phyloP scores from a whole-genome alignment of 2,113 vertebrate species.

The Arothron firmamentum region DNA sequence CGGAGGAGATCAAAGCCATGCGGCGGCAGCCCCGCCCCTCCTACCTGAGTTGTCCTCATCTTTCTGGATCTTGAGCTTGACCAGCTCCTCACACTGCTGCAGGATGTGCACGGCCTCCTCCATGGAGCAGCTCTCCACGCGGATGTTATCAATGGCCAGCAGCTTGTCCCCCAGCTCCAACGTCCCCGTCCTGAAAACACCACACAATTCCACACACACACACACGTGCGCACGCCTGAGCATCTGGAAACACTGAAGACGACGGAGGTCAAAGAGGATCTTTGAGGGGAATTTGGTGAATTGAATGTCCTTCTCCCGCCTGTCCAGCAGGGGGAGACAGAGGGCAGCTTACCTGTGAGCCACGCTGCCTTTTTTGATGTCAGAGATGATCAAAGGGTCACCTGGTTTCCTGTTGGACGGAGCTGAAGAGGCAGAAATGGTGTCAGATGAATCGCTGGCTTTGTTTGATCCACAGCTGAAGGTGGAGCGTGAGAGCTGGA shows the following conservation, averaged over 20 bases:
- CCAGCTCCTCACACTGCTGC: constrained; percentile 94
- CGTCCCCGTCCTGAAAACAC: constrained; percentile 85
- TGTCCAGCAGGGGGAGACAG: background rate
- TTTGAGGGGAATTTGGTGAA: no score
- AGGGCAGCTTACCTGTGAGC: constrained; percentile 85
- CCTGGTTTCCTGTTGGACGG: constrained; percentile 94
- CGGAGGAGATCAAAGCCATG: no score
- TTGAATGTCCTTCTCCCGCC: no score
- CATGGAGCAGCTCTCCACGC: constrained; percentile 96
- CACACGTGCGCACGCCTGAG: constrained; percentile 6
- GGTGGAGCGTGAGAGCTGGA: background rate
- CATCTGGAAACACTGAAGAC: background rate
- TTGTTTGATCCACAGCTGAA: background rate
- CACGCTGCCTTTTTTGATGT: constrained; percentile 98
- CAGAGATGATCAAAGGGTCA: constrained; percentile 96
- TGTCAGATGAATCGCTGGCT: background rate
- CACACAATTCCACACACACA: background rate
- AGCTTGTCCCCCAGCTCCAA: constrained; percentile 94
- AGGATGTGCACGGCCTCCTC: constrained; percentile 97
- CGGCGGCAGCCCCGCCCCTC: background rate
- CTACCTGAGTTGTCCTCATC: constrained; percentile 98
- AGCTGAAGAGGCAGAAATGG: constrained; percentile 71
- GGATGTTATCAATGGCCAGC: constrained; percentile 94
- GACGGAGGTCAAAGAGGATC: background rate
- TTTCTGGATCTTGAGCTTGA: constrained; percentile 96